Evolutionary conservation across 2,888 invertebrate genomes (phyloP).

Genomic region (Drosophila melanosoma): DNA sequence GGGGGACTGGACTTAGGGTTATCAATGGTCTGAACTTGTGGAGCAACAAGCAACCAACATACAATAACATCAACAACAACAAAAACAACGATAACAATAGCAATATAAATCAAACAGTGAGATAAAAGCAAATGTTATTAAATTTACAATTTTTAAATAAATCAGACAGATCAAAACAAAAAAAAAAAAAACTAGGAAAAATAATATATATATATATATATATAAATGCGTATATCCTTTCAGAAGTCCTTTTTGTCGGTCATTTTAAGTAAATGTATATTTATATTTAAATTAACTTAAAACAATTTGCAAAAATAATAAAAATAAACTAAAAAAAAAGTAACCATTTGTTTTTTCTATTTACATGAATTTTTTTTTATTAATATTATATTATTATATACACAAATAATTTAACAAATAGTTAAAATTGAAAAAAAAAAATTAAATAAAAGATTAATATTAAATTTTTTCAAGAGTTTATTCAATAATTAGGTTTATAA

Average conservation of each 20-base stretch:
- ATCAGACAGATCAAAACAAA: slow-evolving; percentile 11
- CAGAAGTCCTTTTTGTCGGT: slow-evolving; percentile 50
- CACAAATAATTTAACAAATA: not conserved
- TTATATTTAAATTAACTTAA: slow-evolving; percentile 66
- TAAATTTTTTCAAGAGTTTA: too few species aligned
- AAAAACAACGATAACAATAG: slow-evolving; percentile 53
- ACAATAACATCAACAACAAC: slow-evolving; percentile 8
- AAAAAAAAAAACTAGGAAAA: slow-evolving; percentile 3
- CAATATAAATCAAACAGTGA: slow-evolving; percentile 33
- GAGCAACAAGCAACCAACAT: slow-evolving; percentile 21
- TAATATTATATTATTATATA: not conserved
- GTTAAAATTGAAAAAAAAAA: not conserved
- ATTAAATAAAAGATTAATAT: not conserved
- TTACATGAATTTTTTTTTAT: not conserved
- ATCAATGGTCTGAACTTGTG: slow-evolving; percentile 10
- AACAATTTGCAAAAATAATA: slow-evolving; percentile 42
- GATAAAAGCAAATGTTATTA: slow-evolving; percentile 25
- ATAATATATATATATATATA: not conserved
- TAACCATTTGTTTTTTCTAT: not conserved
- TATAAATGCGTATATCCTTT: slow-evolving; percentile 30
- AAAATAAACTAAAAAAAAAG: slow-evolving; percentile 20
- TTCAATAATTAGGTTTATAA: not conserved
- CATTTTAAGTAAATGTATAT: slow-evolving; percentile 71
- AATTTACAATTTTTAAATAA: slow-evolving; percentile 16
- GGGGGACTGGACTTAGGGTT: slow-evolving; percentile 12